Conservation (phyloP, 2,113 vertebrate genomes). For the Bubalus kerabau region DNA sequence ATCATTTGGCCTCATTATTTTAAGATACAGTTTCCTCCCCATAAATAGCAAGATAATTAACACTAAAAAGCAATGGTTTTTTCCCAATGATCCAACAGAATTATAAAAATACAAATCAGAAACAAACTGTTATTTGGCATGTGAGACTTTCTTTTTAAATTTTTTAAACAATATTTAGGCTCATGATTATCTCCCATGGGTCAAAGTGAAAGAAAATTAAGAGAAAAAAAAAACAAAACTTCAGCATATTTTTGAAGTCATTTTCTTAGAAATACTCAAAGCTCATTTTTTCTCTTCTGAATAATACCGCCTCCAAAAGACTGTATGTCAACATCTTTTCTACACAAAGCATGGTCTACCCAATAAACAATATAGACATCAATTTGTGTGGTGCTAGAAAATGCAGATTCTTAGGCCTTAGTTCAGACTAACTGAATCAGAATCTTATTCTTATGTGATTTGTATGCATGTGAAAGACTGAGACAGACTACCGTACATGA, state of each 20-base stretch:
- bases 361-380: background rate
- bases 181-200: background rate
- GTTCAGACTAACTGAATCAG: background rate
- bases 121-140: conserved; percentile 9
- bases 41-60: conserved; percentile 32
- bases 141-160: background rate
- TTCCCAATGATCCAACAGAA: background rate
- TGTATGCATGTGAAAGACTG: background rate
- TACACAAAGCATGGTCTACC: background rate
- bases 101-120: conserved; percentile 37
- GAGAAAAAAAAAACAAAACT: background rate
- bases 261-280: conserved; percentile 9
- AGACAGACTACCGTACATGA: background rate
- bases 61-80: background rate
- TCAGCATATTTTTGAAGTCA: background rate
- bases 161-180: background rate
- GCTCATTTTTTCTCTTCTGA: background rate
- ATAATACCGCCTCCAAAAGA: background rate
- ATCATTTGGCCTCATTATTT: conserved; percentile 58
- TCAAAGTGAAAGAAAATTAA: conserved; percentile 26
- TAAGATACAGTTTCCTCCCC: conserved; percentile 42
- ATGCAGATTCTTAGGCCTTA: background rate
- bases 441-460: background rate
- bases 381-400: background rate
- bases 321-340: background rate